Base-by-base conservation (phyloP, 2,888 invertebrate species). In the Meghimatium bilineatum region DNA sequence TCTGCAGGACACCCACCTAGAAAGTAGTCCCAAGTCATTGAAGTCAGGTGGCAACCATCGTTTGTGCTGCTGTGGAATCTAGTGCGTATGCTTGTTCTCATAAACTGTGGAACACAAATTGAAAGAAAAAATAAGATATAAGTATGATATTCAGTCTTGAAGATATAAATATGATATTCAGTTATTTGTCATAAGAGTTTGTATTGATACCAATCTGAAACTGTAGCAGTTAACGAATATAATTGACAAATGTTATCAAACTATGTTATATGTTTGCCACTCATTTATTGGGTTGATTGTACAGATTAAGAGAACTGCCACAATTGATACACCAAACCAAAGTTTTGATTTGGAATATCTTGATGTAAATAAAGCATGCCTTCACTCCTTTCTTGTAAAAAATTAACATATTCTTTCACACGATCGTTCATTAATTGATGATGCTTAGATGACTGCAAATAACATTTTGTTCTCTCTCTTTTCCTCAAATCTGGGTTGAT, bases 301-400 rank as follows among this genome's bases (percentile, higher is more conserved):
- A 63, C n/a, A 26, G 60, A 63, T 38, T 14, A 38, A 1, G 2
- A 56, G 20, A 12, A 17, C 56, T 56, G 17, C 56, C 44, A 44
- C 44, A 23, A 71, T 38, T 34, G 10, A 14, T 36, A 71, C 38
- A 36, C 6, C 71, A 71, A 71, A 34, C 71, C 71, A 71, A 36
- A 36, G 44, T 34, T 34, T 72, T 72, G 44, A n/a, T 14, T 72
- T 72, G 17, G 72, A 72, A 36, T 72, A n/a, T 38, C 72, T 26
- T 44, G 72, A 72, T 72, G 72, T 72, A 72, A 63, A 38, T 72
- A 44, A n/a, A 32, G 72, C 72, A 72, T 72, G 72, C 72, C 8
- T 72, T 72, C 2, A 44, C n/a, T 44, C n/a, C n/a, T 72, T 23
- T 72, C 72, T 44, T 72, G 38, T 72, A 32, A 44, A 63, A 63